Evolutionary conservation across 2,797 vertebrate species (phyloP).

Genomic region (Gadopsis marmoratus): DNA sequence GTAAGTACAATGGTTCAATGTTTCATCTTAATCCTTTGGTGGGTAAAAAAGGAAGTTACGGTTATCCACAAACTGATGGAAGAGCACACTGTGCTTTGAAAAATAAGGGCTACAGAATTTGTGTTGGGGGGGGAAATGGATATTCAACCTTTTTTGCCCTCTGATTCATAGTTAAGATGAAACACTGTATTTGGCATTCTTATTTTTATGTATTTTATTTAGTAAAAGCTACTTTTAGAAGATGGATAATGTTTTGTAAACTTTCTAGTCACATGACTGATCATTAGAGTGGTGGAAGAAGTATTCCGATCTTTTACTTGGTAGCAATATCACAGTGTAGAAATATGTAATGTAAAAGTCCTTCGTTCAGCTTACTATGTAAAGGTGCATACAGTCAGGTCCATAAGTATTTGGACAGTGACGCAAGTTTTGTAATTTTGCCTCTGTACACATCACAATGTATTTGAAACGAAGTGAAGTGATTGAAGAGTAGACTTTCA

Average conservation of each 20-base stretch:
- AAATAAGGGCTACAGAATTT: neutral
- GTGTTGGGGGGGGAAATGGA: neutral
- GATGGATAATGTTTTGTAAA: no score
- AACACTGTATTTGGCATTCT: no score
- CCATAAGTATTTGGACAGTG: no score
- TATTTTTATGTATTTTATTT: neutral
- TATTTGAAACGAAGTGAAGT: no score
- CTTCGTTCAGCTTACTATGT: neutral
- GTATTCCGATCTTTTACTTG: neutral
- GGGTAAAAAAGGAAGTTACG: neutral
- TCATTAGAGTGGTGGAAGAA: neutral
- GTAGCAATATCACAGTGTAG: no score
- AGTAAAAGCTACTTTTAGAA: neutral
- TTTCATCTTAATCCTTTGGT: neutral
- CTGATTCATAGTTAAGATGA: neutral
- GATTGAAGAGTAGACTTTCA: no score
- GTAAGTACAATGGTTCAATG: no score
- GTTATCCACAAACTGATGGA: neutral
- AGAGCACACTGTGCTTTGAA: neutral
- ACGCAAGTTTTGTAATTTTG: no score
- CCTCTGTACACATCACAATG: no score
- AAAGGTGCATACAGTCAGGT: no score
- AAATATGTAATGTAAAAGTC: neutral
- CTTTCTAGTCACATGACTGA: neutral
- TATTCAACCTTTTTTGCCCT: neutral